Base-by-base conservation (phyloP, 35 echinoderm and acorn worm genomes). In the Strongylocentrotus purpuratus region DNA sequence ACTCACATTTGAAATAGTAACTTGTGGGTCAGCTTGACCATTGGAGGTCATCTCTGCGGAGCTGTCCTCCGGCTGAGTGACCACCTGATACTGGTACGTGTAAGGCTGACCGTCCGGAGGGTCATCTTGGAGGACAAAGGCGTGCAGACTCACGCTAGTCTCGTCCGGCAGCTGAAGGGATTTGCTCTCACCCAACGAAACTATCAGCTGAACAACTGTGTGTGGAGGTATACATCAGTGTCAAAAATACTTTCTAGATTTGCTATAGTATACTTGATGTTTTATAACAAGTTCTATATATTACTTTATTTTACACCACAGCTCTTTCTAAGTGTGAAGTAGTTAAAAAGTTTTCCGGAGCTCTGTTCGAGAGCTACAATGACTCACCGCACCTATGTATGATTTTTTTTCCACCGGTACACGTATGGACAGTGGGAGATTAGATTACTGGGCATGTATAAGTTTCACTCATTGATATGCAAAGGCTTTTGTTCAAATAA, bases 131-230 rank as follows among this genome's bases (percentile, higher is more conserved):
- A 96, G 47, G 4, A 99, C 98, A 31, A 35, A 95, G 31, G 96
- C 93, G 86, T 86, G 86, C 0, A 99, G 95, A 50, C 60, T 95
- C 25, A 99, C 95, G 70, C 85, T 92, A 86, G 94, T 46, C 48
- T 97, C 92, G 7, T 97, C 95, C 5, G 98, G 98, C 31, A 99
- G 94, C 28, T 97, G 96, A n/a, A 99, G 87, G 31, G 33, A 93
- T 92, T 95, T 97, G 28, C 95, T 96, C 33, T 99, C 95, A 15
- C 98, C 98, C 32, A 92, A 91, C 25, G 98, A 97, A 2, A 99
- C 98, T 9, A 86, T 88, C 87, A 99, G 89, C 70, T 88, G 48
- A 11, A 95, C 89, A 88, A 98, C 97, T 98, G 94, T 13, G 94
- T 50, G 32, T 35, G 95, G 46, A 89, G 18, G 14, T 7, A 59